Conservation (phyloP, 2,888 invertebrate genomes). For the Cistogaster globosa region DNA sequence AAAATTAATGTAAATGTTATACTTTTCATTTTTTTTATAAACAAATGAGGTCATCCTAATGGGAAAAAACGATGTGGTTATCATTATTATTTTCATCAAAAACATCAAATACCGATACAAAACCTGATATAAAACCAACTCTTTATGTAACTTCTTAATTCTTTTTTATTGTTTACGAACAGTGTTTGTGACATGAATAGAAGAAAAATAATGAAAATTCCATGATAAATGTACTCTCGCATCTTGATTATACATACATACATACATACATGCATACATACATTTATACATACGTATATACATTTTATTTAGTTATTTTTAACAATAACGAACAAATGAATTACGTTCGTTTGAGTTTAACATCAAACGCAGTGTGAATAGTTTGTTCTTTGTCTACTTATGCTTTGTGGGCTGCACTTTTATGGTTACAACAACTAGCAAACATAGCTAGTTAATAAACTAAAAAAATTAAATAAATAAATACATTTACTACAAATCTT, state of each 20-base stretch:
- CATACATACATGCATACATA: neutral
- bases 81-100: neutral
- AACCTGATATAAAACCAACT: neutral
- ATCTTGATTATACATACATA: neutral
- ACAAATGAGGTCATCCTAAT: too few relatives aligned
- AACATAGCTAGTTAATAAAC: neutral
- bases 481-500: neutral
- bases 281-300: too few relatives aligned
- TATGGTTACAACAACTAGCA: slow-evolving; percentile 50
- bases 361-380: slow-evolving; percentile 51
- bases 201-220: slow-evolving; percentile 4
- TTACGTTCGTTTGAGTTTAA: slow-evolving; percentile 39
- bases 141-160: neutral
- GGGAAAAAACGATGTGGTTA: neutral
- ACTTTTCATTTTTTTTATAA: too few relatives aligned
- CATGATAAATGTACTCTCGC: slow-evolving; percentile 27
- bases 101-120: neutral
- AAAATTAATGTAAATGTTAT: too few relatives aligned
- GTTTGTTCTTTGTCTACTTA: slow-evolving; percentile 9
- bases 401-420: slow-evolving; percentile 52
- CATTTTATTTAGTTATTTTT: slow-evolving; percentile 7
- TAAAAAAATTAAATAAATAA: neutral
- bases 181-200: neutral
- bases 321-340: slow-evolving; percentile 22
- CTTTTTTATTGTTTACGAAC: neutral